phyloP scores from a whole-genome alignment of 53 echinoderm and acorn worm species.

The Temnopleurus reevesii region DNA sequence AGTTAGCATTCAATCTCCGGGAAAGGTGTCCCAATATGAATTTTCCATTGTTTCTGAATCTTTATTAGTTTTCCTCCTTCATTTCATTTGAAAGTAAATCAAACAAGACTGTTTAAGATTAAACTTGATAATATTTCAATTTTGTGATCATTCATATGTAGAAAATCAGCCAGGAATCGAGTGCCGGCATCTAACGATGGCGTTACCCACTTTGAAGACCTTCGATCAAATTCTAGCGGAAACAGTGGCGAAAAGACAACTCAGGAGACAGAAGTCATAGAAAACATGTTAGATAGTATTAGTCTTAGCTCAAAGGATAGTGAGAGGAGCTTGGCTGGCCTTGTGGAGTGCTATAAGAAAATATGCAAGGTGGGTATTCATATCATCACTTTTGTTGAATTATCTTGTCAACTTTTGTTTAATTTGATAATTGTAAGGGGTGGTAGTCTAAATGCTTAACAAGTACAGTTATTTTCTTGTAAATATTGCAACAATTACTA shows the following conservation, averaged over 20 bases:
- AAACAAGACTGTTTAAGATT: too few relatives aligned
- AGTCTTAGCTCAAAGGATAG: constrained; percentile 37
- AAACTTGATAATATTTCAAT: background rate
- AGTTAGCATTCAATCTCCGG: too few relatives aligned
- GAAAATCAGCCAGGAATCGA: constrained; percentile 78
- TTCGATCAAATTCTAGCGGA: constrained; percentile 68
- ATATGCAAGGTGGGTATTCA: constrained; percentile 77
- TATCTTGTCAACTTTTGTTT: too few relatives aligned
- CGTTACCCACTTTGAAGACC: constrained; percentile 79
- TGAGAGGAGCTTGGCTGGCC: constrained; percentile 70
- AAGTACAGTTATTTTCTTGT: too few relatives aligned
- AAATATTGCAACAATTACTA: too few relatives aligned
- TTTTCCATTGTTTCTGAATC: too few relatives aligned
- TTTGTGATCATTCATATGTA: background rate
- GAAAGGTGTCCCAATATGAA: too few relatives aligned
- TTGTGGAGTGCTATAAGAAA: constrained; percentile 85
- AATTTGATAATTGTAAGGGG: too few relatives aligned
- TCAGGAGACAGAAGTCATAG: constrained; percentile 52
- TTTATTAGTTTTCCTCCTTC: too few relatives aligned
- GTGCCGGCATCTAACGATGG: constrained; percentile 87
- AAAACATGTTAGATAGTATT: constrained; percentile 53
- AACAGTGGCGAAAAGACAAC: constrained; percentile 53
- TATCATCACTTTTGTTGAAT: too few relatives aligned
- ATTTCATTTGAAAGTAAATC: too few relatives aligned
- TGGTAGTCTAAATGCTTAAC: too few relatives aligned